Evolutionary conservation across 1,140 invertebrate genomes (phyloP).

Genomic region (Lamellibrachia luymesi): DNA sequence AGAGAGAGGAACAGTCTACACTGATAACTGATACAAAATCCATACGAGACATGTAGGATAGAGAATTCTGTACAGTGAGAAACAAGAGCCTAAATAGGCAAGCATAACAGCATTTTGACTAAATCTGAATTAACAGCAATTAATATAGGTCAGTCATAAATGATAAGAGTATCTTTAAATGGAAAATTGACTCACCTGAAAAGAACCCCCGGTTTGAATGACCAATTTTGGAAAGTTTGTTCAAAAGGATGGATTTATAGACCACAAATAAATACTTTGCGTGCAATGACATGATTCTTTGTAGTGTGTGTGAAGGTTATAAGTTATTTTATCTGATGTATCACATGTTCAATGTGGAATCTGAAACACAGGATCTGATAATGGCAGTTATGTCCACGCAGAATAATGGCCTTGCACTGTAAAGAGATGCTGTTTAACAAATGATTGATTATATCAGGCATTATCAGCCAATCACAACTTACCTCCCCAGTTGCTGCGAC

Average conservation of each 20-base stretch:
- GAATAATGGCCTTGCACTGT: too few species aligned
- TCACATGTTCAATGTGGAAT: too few species aligned
- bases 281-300: not conserved
- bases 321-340: too few species aligned
- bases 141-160: not conserved
- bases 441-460: not conserved
- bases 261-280: not conserved
- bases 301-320: too few species aligned
- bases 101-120: not conserved
- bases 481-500: conserved; percentile 85
- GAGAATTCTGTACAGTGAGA: not conserved
- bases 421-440: too few species aligned
- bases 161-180: not conserved
- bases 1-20: not conserved
- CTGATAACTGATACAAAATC: not conserved
- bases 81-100: too few species aligned
- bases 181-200: not conserved
- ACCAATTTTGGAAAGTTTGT: not conserved
- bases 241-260: not conserved
- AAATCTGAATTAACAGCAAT: not conserved
- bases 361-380: too few species aligned
- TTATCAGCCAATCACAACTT: conserved; percentile 22
- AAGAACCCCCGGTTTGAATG: not conserved
- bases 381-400: too few species aligned
- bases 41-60: not conserved